A percentile compares a stretch with the other conserved stretches of the same genome.
phyloP scores from a whole-genome alignment of 2,113 vertebrate species.

The Chloropsis cyanopogon region DNA sequence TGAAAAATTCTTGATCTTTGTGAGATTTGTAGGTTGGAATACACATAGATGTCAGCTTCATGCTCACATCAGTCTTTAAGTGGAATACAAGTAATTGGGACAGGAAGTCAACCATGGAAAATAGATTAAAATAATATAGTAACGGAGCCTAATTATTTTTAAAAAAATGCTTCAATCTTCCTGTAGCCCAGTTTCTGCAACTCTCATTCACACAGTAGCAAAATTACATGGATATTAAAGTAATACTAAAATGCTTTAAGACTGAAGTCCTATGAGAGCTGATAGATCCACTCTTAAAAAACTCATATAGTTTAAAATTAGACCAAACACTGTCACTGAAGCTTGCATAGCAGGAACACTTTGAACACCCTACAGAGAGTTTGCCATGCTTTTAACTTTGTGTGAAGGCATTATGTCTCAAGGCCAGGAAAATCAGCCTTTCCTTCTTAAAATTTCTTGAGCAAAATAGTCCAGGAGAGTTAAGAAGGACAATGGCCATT shows the following conservation, averaged over 20 bases:
- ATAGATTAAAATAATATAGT: neutral
- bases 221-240: neutral
- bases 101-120: neutral
- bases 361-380: neutral
- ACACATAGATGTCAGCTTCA: neutral
- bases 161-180: rapidly evolving
- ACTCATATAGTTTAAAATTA: neutral
- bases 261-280: neutral
- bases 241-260: neutral
- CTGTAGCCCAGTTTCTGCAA: neutral
- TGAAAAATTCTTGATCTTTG: neutral
- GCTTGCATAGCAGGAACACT: neutral
- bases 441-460: neutral
- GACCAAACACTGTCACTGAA: neutral
- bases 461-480: neutral
- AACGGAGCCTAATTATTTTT: neutral
- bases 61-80: neutral
- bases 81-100: neutral
- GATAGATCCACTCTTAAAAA: neutral
- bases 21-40: neutral
- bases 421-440: neutral
- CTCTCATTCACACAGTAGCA: neutral
- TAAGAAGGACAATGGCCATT: neutral
- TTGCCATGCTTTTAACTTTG: neutral
- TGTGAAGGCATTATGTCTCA: neutral